phyloP scores from a whole-genome alignment of 2,113 vertebrate genomes.

The Pangasianodon gigas region DNA sequence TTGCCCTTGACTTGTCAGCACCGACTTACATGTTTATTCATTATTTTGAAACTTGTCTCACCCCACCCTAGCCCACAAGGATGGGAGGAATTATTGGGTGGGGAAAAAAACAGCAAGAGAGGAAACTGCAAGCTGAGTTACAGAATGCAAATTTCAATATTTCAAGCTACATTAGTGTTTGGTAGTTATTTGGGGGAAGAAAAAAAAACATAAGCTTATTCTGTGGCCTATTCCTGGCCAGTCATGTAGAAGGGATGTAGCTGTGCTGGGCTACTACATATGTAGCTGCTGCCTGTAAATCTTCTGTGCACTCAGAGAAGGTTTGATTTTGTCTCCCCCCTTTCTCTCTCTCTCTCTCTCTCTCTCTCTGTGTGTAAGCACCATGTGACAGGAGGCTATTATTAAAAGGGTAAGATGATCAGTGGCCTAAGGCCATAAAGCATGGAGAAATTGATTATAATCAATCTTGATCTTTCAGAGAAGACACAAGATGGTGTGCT shows the following conservation, averaged over 20 bases:
- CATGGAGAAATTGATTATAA: constrained; percentile 48
- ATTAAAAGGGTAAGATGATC: constrained; percentile 34
- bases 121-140: constrained; percentile 25
- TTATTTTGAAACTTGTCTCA: constrained; percentile 56
- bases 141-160: constrained; percentile 38
- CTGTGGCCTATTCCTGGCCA: constrained; percentile 58
- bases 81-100: constrained; percentile 3
- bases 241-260: constrained; percentile 61
- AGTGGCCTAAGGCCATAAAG: constrained; percentile 22
- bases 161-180: constrained; percentile 11
- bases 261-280: constrained; percentile 66
- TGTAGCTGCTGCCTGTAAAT: constrained; percentile 49
- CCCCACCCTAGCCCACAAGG: constrained; percentile 30
- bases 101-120: constrained; percentile 4
- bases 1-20: constrained; percentile 64
- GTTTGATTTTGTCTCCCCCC: constrained; percentile 46
- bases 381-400: constrained; percentile 40
- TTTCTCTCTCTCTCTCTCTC: background rate
- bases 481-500: background rate
- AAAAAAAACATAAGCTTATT: constrained; percentile 56
- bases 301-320: constrained; percentile 34
- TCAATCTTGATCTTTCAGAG: constrained; percentile 45
- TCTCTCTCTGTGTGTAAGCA: background rate
- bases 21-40: constrained; percentile 62
- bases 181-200: constrained; percentile 56